phyloP scores from a whole-genome alignment of 2,113 vertebrate genomes.

The Arothron firmamentum region DNA sequence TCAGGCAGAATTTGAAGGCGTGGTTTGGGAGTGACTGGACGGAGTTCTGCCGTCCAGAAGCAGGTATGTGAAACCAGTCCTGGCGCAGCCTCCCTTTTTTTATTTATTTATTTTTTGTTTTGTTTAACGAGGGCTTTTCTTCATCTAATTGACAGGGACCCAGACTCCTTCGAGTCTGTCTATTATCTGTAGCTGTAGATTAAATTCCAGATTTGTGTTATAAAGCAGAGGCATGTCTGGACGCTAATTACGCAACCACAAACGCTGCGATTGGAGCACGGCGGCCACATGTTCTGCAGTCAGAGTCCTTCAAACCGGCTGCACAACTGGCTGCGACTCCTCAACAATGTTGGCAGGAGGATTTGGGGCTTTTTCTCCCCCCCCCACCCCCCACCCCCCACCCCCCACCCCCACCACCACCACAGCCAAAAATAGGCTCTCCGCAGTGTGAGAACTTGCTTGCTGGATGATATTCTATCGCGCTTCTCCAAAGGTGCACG shows the following conservation, averaged over 20 bases:
- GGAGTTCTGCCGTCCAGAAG: no score
- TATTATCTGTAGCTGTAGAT: constrained; percentile 38
- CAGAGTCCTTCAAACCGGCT: constrained; percentile 48
- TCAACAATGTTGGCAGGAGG: constrained; percentile 35
- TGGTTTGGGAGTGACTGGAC: no score
- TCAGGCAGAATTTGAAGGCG: no score
- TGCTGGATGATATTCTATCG: constrained; percentile 57
- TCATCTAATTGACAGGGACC: constrained; percentile 28
- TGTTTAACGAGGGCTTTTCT: constrained; percentile 11
- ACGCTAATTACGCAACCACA: constrained; percentile 63
- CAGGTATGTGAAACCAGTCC: no score
- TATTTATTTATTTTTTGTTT: neutral
- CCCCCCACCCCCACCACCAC: constrained; percentile 12
- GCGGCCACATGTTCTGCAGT: constrained; percentile 60
- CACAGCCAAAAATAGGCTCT: constrained; percentile 62
- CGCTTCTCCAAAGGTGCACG: constrained; percentile 35
- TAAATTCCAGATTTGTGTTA: constrained; percentile 42
- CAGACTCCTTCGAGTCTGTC: constrained; percentile 9
- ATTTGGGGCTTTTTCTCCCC: constrained; percentile 18
- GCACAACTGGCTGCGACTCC: constrained; percentile 53
- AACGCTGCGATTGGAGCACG: constrained; percentile 64
- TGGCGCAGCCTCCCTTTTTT: no score
- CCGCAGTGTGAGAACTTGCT: constrained; percentile 50
- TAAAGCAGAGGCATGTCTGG: constrained; percentile 58
- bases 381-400: constrained; percentile 5